Evolutionary conservation across 2,888 invertebrate genomes (phyloP).

Genomic region (Dichetophora obliterata): DNA sequence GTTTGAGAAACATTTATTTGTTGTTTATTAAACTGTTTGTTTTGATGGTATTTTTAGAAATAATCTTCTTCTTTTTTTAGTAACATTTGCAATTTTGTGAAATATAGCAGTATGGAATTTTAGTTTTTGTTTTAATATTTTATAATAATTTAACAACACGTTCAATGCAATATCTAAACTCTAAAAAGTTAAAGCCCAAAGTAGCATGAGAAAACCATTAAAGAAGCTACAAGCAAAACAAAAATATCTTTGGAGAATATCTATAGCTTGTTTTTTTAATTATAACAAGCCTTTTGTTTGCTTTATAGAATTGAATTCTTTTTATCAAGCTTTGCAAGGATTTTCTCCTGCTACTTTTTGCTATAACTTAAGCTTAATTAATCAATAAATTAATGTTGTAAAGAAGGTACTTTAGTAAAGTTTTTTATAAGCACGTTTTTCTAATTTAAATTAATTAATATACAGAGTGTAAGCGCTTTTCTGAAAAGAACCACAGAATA

Average conservation of each 20-base stretch:
- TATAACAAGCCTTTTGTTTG: too few species aligned
- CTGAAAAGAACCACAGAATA: too few species aligned
- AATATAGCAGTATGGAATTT: slow-evolving; percentile 14
- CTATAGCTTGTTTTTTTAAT: too few species aligned
- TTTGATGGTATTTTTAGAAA: slow-evolving; percentile 8
- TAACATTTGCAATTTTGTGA: slow-evolving; percentile 21
- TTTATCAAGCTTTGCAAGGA: neutral
- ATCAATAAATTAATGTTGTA: slow-evolving; percentile 19
- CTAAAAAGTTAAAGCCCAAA: too few species aligned
- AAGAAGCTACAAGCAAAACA: too few species aligned
- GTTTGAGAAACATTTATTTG: slow-evolving; percentile 35
- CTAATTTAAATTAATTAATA: neutral
- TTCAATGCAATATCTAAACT: slow-evolving; percentile 19
- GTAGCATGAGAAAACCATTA: too few species aligned
- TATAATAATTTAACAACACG: slow-evolving; percentile 28
- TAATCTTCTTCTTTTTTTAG: slow-evolving; percentile 16
- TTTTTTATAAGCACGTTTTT: neutral
- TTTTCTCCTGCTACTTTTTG: neutral
- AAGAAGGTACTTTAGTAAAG: slow-evolving; percentile 35
- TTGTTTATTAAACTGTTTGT: slow-evolving; percentile 3
- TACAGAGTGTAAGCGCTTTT: too few species aligned
- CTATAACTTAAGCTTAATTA: slow-evolving; percentile 2
- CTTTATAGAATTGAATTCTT: neutral
- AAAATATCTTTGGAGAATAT: too few species aligned
- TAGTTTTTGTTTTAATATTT: neutral